Evolutionary conservation across 2,797 vertebrate genomes (phyloP).

Genomic region (Rhinogobio ventralis): DNA sequence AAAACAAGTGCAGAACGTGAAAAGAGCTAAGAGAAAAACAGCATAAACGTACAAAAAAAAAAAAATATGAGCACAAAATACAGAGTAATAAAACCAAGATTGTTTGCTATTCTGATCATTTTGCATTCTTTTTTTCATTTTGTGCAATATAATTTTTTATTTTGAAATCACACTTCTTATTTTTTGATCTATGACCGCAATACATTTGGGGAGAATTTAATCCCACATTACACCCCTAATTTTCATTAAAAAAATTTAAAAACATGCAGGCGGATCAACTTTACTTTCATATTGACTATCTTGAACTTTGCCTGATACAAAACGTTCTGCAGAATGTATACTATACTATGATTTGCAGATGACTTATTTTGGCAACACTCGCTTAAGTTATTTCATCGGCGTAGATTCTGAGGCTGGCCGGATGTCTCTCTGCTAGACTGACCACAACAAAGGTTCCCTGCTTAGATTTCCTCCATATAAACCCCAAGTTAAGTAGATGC

Average conservation of each 20-base stretch:
- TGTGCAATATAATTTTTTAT: no score
- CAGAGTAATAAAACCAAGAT: no score
- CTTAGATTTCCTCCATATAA: constrained; percentile 38
- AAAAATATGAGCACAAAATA: no score
- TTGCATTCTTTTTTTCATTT: no score
- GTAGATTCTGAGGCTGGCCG: constrained; percentile 29
- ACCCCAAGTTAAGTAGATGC: constrained; percentile 31
- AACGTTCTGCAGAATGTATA: constrained; percentile 4
- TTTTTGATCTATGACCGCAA: no score
- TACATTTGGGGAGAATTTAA: no score
- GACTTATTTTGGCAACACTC: constrained; percentile 10
- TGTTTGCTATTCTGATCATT: no score
- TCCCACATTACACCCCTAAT: neutral
- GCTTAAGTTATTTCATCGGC: constrained; percentile 7
- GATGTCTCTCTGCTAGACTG: constrained; percentile 18
- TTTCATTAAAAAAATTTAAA: neutral
- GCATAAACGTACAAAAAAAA: no score
- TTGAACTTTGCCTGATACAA: neutral
- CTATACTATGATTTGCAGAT: neutral
- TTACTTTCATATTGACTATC: neutral
- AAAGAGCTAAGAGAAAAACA: no score
- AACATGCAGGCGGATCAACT: neutral
- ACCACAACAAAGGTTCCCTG: constrained; percentile 51
- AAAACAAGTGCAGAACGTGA: no score
- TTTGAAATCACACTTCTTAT: no score